Conservation (phyloP, 1,140 invertebrate species). For the Dermatophagoides farinae region DNA sequence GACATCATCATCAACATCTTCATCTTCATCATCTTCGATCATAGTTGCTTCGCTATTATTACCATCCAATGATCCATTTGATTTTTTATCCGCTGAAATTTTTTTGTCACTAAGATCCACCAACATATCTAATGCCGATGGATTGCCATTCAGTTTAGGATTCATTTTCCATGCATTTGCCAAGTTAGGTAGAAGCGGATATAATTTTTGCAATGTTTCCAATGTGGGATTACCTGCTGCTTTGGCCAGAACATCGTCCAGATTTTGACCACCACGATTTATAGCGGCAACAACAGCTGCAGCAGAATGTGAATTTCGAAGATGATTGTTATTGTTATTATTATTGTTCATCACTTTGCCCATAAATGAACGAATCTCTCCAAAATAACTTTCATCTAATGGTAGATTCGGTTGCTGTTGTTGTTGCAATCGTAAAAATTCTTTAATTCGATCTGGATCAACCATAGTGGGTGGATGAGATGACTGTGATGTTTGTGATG, state of each 20-base stretch:
- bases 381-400: slow-evolving; percentile 46
- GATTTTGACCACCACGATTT: not conserved
- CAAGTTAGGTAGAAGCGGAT: not conserved
- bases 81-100: not conserved
- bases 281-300: not conserved
- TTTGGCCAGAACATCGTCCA: not conserved
- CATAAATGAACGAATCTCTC: slow-evolving; percentile 71
- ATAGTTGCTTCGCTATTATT: not conserved
- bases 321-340: not conserved
- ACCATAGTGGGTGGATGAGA: slow-evolving; percentile 38
- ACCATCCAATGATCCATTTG: not conserved
- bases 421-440: slow-evolving; percentile 27
- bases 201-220: not conserved
- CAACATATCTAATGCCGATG: not conserved
- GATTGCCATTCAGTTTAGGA: not conserved
- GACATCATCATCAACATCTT: not conserved
- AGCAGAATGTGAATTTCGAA: not conserved
- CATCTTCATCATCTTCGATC: slow-evolving; percentile 2
- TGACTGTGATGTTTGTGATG: slow-evolving; percentile 19
- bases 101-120: slow-evolving; percentile 6
- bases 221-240: not conserved
- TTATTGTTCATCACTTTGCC: slow-evolving; percentile 42
- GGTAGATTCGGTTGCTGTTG: slow-evolving; percentile 32
- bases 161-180: not conserved
- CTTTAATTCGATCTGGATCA: slow-evolving; percentile 37